phyloP scores from a whole-genome alignment of 2,113 vertebrate genomes.

The Notechis scutatus region DNA sequence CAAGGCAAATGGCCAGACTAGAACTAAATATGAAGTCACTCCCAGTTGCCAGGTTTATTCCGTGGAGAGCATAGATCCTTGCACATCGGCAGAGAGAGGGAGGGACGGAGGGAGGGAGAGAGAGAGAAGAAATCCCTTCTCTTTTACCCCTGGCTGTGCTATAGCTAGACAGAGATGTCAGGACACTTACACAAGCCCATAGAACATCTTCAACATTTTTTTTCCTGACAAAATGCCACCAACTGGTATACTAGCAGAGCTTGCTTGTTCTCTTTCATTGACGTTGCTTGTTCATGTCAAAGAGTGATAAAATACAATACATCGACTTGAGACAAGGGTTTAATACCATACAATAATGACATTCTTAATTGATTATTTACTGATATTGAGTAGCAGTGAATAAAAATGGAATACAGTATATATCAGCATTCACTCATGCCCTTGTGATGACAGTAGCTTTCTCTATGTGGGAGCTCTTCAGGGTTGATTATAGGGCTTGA shows the following conservation, averaged over 20 bases:
- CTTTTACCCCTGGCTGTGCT: background rate
- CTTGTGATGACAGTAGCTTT: background rate
- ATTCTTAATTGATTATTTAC: background rate
- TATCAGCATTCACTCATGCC: background rate
- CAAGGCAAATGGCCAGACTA: background rate
- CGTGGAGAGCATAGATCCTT: background rate
- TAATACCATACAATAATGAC: background rate
- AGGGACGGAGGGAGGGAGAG: background rate
- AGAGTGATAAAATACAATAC: background rate
- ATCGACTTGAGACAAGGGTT: background rate
- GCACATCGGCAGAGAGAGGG: background rate
- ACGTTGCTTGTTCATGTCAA: background rate
- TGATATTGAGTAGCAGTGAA: background rate
- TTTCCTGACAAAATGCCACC: background rate
- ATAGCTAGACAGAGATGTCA: background rate
- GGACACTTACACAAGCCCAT: background rate
- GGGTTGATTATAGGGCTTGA: background rate
- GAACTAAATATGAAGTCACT: background rate
- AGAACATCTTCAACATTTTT: background rate
- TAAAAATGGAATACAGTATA: background rate
- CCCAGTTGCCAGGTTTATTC: background rate
- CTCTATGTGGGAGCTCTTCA: background rate
- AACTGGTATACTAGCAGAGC: background rate
- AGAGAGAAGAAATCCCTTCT: background rate
- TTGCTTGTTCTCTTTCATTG: background rate